Evolutionary conservation across 2,797 vertebrate species (phyloP).

Genomic region (Perodicticus potto): DNA sequence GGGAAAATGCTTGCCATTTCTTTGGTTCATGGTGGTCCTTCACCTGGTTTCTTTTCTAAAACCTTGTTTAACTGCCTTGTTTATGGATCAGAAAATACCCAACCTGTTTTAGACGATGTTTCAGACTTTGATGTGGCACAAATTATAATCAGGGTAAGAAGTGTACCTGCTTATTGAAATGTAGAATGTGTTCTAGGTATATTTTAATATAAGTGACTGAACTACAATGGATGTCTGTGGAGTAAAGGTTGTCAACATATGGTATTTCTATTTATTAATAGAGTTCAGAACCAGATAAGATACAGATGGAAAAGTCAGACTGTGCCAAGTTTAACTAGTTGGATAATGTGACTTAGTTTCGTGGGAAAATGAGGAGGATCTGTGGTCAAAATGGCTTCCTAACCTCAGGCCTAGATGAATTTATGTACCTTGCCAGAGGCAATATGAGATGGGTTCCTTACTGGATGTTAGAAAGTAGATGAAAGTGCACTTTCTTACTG

Average conservation of each 20-base stretch:
- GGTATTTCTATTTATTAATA: constrained; percentile 9
- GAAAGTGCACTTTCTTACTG: background rate
- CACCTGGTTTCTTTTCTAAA: constrained; percentile 93
- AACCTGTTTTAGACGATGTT: constrained; percentile 91
- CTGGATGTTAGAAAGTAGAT: background rate
- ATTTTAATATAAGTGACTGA: constrained; percentile 47
- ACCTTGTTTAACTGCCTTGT: constrained; percentile 94
- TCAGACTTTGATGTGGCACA: constrained; percentile 89
- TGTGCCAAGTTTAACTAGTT: background rate
- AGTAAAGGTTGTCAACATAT: background rate
- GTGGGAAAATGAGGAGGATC: background rate
- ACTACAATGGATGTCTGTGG: background rate
- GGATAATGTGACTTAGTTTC: constrained; percentile 7
- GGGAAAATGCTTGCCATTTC: constrained; percentile 94
- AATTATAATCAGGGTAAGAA: constrained; percentile 91
- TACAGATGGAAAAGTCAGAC: background rate
- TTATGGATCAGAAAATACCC: constrained; percentile 91
- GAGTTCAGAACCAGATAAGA: constrained; percentile 42
- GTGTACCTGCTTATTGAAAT: constrained; percentile 58
- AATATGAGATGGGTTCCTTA: background rate
- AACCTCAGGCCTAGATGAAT: background rate
- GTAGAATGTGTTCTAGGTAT: background rate
- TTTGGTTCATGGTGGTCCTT: constrained; percentile 93
- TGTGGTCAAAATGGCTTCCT: constrained; percentile 1
- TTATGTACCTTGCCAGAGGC: background rate